phyloP scores from a whole-genome alignment of 1,140 invertebrate genomes.

The Aphaenogaster rudis region DNA sequence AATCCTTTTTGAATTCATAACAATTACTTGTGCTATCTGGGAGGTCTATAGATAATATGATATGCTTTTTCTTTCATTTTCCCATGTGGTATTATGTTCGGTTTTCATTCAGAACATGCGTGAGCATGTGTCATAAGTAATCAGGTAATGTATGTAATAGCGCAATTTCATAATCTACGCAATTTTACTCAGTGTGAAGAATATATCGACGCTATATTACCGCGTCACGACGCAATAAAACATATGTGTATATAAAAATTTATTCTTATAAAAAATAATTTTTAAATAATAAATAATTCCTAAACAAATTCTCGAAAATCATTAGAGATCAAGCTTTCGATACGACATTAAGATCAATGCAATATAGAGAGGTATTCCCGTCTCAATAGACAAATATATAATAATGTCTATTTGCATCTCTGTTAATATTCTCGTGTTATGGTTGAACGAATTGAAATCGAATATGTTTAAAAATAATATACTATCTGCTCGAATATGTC shows the following conservation, averaged over 20 bases:
- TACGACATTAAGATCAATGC: not conserved
- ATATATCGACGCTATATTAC: not conserved
- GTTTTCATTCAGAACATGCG: constrained; percentile 5
- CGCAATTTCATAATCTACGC: not conserved
- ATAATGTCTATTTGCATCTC: not conserved
- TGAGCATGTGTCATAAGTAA: not conserved
- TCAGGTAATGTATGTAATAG: constrained; percentile 20
- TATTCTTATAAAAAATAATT: not conserved
- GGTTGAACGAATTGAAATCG: not conserved
- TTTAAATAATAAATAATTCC: not conserved
- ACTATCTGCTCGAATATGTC: not conserved
- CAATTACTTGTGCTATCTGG: no score
- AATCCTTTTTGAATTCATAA: no score
- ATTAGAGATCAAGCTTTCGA: not conserved
- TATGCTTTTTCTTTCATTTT: not conserved
- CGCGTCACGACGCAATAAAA: not conserved
- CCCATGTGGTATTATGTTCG: not conserved
- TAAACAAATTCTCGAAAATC: not conserved
- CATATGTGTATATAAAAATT: not conserved
- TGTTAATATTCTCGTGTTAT: not conserved
- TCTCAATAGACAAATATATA: not conserved
- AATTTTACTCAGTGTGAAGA: not conserved
- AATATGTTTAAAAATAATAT: not conserved
- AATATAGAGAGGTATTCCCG: not conserved
- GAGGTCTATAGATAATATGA: no score